Evolutionary conservation across 1,140 invertebrate species (phyloP), one percentile per base, ranked within the genome.

Genomic region (Drosophila rufa): DNA sequence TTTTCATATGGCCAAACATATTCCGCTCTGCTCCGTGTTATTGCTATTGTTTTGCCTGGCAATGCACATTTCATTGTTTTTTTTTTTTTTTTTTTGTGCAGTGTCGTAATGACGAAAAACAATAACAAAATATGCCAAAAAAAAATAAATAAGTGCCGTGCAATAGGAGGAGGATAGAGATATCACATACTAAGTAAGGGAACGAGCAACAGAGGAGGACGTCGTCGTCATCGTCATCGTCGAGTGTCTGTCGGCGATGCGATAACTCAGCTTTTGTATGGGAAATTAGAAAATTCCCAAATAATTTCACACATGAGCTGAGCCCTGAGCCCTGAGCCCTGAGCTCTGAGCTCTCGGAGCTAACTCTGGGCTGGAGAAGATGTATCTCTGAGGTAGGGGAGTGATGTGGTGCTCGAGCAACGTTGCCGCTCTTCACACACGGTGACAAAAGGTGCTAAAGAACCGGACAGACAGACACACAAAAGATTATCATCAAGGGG

Each of bases 371-470:
- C 57, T 40, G 27, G 25, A 5, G 42, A 55, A 67, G 43, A 56
- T 47, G 60, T 27, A 67, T 57, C 60, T 58, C 11, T 25, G 14
- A 30, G 22, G 43, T 17, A 11, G 43, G 30, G 43, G 43, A 19
- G 68, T 15, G 36, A 38, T 73, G 42, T 27, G 57, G 46, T 14
- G 14, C 17, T 40, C 9, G 15, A 56, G 69, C 80, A 60, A 27
- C 61, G 84, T 89, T 89, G 85, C 81, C 84, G 48, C 47, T 75
- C 53, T 84, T 89, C 84, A 66, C 38, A 59, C 69, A 56, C 74
- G 82, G 80, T 84, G 82, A 85, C 82, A 87, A 84, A 87, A 87
- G 84, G 84, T 89, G 81, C 84, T 78, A 89, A 79, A 84, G 77
- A 80, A 89, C 75, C 70, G 81, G 75, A 79, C 75, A 64, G 77